Base-by-base conservation (phyloP, 2,113 vertebrate species). In the Campylomormyrus numenius region DNA sequence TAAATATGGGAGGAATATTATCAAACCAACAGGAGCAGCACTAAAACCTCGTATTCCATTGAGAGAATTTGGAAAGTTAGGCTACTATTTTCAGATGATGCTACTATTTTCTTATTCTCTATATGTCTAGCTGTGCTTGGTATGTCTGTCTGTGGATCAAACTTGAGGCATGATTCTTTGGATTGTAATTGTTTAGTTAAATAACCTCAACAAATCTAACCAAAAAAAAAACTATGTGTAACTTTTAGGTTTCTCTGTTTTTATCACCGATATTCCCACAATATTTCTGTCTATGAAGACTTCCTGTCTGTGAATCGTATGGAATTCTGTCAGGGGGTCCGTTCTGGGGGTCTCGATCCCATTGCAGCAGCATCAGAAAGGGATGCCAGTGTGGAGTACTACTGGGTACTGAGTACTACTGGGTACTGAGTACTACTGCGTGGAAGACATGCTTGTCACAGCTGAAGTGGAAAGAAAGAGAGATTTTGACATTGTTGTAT, bases 141-240 rank as follows among this genome's bases (percentile, higher is more conserved):
- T 93, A 83, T 94, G 95, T 95, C 95, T 95, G 94, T 89, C 31
- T 87, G 85, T 93, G 70, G 89, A 48, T 90, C 58, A 90, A 93
- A 92, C 80, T 86, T 39, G 92, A 91, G 93, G 93, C 62, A 94
- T 92, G 94, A 94, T 91, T 91, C 91, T 89, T 90, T 56, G 46
- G 93, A 70, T 85, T 85, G 56, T 89, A 85, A 70, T 90, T 58
- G 85, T 90, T 86, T 87, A 49, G 49, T 62, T 89, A 66, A 58
- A 91, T 89, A 90, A 91, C 88, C 93, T 92, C 94, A 96, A 95
- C 93, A 96, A 95, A 95, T 92, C 87, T 88, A 95, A 96, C 95
- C 94, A 96, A 96, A 96, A 94, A 39, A 56, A 92, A 83, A 93
- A 91, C 90, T 31, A 92, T 88, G 80, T 89, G 90, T 91, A 90